These are phyloP conservation scores for Nixonia krombeini DNA, from an alignment of 1,140 invertebrate species.

Conservation along the genomic window DNA sequence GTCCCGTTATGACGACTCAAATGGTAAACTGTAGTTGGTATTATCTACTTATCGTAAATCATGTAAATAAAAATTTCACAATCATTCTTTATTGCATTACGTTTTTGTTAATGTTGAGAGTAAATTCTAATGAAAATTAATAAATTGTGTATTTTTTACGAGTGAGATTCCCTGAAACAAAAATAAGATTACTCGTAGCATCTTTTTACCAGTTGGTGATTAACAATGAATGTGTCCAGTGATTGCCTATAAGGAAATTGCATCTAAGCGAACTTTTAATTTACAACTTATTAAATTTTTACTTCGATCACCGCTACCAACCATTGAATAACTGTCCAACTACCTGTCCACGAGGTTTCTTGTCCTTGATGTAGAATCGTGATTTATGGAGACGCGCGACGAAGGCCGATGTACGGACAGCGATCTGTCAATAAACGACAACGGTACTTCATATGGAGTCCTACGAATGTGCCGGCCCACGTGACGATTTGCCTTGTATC, in stretches of 20 bases:
- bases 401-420: slow-evolving; percentile 49
- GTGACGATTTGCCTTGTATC: slow-evolving; percentile 18
- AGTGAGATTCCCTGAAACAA: no score
- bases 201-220: slow-evolving; percentile 33
- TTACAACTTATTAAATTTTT: slow-evolving; percentile 63
- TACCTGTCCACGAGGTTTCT: slow-evolving; percentile 39
- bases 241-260: slow-evolving; percentile 60
- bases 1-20: no score
- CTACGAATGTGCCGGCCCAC: slow-evolving; percentile 9
- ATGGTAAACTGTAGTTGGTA: no score
- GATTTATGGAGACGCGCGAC: slow-evolving; percentile 59
- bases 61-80: no score
- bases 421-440: slow-evolving; percentile 56
- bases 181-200: slow-evolving; percentile 16
- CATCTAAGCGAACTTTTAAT: slow-evolving; percentile 55
- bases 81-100: no score
- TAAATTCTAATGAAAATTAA: no score
- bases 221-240: slow-evolving; percentile 41
- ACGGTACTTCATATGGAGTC: slow-evolving; percentile 47
- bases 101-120: no score
- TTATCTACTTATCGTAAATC: no score
- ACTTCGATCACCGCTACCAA: slow-evolving; percentile 13
- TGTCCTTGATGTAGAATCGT: slow-evolving; percentile 49
- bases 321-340: slow-evolving; percentile 35
- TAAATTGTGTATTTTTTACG: no score